Base-by-base conservation (phyloP, 2,888 invertebrate genomes). In the Drosophila percnosoma region DNA sequence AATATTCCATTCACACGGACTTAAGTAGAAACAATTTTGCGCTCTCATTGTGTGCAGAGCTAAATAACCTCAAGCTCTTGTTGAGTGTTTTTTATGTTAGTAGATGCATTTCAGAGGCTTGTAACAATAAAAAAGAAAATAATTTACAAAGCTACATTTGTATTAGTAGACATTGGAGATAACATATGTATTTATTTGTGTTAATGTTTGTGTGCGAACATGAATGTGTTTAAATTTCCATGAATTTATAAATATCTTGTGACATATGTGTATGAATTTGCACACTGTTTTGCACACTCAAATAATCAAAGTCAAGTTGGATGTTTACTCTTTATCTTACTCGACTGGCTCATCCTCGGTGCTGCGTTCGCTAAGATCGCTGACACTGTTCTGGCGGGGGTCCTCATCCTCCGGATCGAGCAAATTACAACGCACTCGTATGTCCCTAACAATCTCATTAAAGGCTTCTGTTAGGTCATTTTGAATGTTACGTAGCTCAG, bases 321-420 rank as follows among this genome's bases (percentile, higher is more conserved):
- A 45, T 24, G 15, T 15, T 45, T 15, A 24, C 15, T 27, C 2
- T 27, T 27, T 27, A 4, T 27, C 4, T 27, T 27, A 45, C 15
- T 27, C 2, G 4, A 13, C 13, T 45, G 52, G 4, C n/a, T 82
- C 79, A 0, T 82, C 80, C 4, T 70, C 67, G 64, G 69, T 75
- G 80, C 84, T 85, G 55, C 87, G 79, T 52, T 76, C 74, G 6
- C 85, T 87, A 8, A 68, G 65, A 62, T 85, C 89, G 51, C 84
- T 85, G 60, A 77, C n/a, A 18, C 85, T 85, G 24, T 85, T 21
- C 21, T 21, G 21, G 21, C 21, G 21, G 21, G 21, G 21, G 21
- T 21, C 21, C 21, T 21, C 21, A 21, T 21, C 21, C 21, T 21
- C 21, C 21, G 21, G 21, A 21, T 21, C 21, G 21, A 21, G 21